A percentile compares a stretch with the other conserved stretches of the same genome.
phyloP scores from a whole-genome alignment of 1,140 invertebrate genomes.

The Condylostylus longicornis region DNA sequence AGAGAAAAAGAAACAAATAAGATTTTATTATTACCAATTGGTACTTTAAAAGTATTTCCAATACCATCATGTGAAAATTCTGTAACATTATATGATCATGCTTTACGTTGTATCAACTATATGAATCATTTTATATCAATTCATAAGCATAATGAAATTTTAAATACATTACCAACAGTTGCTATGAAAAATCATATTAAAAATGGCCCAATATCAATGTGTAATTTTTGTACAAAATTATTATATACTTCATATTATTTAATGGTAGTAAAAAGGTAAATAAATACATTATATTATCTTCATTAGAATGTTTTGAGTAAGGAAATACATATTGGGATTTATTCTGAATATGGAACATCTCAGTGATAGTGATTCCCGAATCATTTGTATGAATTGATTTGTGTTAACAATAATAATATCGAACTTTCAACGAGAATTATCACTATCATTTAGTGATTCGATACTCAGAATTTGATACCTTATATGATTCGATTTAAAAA shows the following conservation, averaged over 20 bases:
- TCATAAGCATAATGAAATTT: conserved; percentile 15
- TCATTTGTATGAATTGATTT: no score
- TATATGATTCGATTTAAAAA: neutral
- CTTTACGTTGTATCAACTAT: conserved; percentile 18
- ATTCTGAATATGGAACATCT: no score
- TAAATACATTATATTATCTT: conserved; percentile 1
- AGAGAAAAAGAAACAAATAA: conserved; percentile 16
- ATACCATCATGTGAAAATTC: conserved; percentile 24
- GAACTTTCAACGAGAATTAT: no score
- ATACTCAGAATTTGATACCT: no score
- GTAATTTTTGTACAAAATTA: conserved; percentile 23
- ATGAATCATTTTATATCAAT: conserved; percentile 16
- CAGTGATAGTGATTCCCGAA: no score
- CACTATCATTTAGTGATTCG: no score
- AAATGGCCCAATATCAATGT: conserved; percentile 23
- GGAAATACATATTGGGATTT: neutral
- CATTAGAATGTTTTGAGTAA: neutral
- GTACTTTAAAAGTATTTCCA: conserved; percentile 18
- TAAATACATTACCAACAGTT: conserved; percentile 21
- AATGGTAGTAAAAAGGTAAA: conserved; percentile 28
- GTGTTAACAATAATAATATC: no score
- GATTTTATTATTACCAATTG: conserved; percentile 18
- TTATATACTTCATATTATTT: conserved; percentile 30
- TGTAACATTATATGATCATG: conserved; percentile 24
- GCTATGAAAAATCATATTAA: conserved; percentile 23